These are phyloP conservation scores for Lampris incognitus DNA, from an alignment of 2,113 vertebrate genomes.

Conservation along the genomic window DNA sequence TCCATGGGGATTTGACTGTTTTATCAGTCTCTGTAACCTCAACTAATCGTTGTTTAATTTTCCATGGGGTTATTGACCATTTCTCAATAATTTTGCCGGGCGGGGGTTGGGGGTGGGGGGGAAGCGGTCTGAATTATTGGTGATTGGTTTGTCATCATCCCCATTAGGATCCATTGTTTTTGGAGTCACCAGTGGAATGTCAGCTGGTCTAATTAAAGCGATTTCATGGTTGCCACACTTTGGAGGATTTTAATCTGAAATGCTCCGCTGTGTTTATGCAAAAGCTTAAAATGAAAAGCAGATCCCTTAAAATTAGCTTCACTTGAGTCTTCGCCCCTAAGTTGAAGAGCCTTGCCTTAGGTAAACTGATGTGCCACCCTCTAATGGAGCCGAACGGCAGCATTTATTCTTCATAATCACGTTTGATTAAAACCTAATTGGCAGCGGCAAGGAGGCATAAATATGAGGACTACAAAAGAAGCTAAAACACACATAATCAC, in stretches of 20 bases:
- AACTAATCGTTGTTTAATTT: background rate
- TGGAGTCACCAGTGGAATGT: conserved; percentile 58
- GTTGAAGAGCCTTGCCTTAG: conserved; percentile 72
- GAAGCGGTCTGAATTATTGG: conserved; percentile 18
- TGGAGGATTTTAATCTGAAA: conserved; percentile 75
- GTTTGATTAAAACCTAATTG: conserved; percentile 77
- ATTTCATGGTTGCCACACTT: conserved; percentile 78
- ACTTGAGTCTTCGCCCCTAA: conserved; percentile 57
- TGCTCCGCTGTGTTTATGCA: conserved; percentile 73
- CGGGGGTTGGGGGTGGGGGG: no score
- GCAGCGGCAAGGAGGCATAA: conserved; percentile 67
- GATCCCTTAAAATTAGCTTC: conserved; percentile 76
- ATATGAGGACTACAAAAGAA: conserved; percentile 63
- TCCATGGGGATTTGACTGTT: background rate
- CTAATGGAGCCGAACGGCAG: conserved; percentile 76
- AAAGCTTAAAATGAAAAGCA: conserved; percentile 76
- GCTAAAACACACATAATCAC: conserved; percentile 59
- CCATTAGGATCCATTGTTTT: conserved; percentile 52
- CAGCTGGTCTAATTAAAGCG: conserved; percentile 74
- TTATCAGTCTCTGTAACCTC: background rate
- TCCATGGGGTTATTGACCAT: background rate
- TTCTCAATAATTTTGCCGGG: background rate
- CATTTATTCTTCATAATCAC: conserved; percentile 81
- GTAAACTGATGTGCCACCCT: conserved; percentile 75
- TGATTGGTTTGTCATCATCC: conserved; percentile 56